phyloP scores from a whole-genome alignment of 2,797 vertebrate species.

The Rhadinocentrus ornatus region DNA sequence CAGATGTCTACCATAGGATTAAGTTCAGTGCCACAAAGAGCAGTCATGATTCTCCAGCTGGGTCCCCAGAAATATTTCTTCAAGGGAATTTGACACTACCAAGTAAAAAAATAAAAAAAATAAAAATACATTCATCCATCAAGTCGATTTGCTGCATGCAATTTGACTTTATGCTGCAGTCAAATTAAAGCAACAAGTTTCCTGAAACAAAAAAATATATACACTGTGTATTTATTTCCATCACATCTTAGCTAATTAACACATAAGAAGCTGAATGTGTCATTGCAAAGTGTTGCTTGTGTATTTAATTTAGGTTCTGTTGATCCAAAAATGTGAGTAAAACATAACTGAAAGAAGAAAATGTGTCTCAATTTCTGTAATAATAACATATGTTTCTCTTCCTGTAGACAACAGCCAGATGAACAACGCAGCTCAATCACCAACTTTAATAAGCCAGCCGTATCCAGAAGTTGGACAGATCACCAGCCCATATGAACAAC shows the following conservation, averaged over 20 bases:
- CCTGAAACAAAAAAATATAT: neutral
- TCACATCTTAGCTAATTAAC: neutral
- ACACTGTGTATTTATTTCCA: neutral
- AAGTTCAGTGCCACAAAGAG: constrained; percentile 67
- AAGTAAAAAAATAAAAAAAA: constrained; percentile 33
- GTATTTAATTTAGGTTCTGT: neutral
- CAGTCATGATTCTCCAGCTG: constrained; percentile 73
- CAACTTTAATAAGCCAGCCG: constrained; percentile 89
- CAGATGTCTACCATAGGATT: constrained; percentile 82
- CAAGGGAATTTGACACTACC: constrained; percentile 44
- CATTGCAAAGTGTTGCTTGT: neutral
- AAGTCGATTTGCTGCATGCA: constrained; percentile 6
- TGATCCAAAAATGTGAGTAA: neutral
- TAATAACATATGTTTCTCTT: constrained; percentile 29
- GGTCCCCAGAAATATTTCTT: constrained; percentile 48
- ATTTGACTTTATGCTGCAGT: neutral
- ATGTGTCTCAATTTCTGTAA: constrained; percentile 9
- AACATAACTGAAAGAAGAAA: neutral
- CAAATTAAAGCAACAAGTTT: neutral
- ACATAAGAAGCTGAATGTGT: neutral
- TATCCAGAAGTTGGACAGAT: constrained; percentile 90
- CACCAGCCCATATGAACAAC: constrained; percentile 92
- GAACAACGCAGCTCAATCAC: constrained; percentile 90
- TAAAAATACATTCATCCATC: constrained; percentile 34
- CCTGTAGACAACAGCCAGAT: constrained; percentile 88